Base-by-base conservation (phyloP, 2,888 invertebrate species). In the Agonopterix subpropinquella region DNA sequence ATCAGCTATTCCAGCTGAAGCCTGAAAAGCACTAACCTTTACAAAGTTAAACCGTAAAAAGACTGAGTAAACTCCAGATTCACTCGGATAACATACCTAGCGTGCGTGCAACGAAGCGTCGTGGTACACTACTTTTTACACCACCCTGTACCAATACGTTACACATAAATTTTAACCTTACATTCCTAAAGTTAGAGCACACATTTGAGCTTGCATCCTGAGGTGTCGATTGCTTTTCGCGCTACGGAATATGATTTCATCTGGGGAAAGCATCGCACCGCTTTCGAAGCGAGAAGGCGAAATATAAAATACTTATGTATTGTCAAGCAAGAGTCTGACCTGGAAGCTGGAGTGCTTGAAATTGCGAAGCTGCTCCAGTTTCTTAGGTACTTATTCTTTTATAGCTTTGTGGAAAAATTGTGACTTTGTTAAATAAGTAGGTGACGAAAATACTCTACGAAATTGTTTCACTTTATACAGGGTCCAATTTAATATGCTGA, bases 181-280 rank as follows among this genome's bases (percentile, higher is more conserved):
- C 58, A 11, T 70, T 53, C 62, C 55, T 45, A 37, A 39, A 52
- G 52, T 57, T 54, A 61, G 15, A 49, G 47, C 45, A 53, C n/a
- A n/a, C n/a, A 39, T 39, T 39, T 39, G 39, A n/a, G 54, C 44
- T 45, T 28, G 28, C 50, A 42, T 48, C 51, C 39, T n/a, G 39
- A 55, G 59, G 67, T 66, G 70, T 70, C 67, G 68, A 75, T 75
- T 68, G 70, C 70, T 73, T 80, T 73, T 69, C 72, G 71, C 62
- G 62, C 63, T 62, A 60, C 62, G 63, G 71, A 73, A 73, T 77
- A 76, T 75, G 73, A 80, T 80, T 78, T 77, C 66, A 75, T 75
- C 65, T 59, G 8, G 73, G 71, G 78, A 81, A 79, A 80, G 76
- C 73, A 64, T 65, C 64, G 65, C 47, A 49, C 45, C 43, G 45